Evolutionary conservation across 2,797 vertebrate genomes (phyloP), one percentile per base, ranked within the genome.

Genomic region (Triplophysa yarkandensis): DNA sequence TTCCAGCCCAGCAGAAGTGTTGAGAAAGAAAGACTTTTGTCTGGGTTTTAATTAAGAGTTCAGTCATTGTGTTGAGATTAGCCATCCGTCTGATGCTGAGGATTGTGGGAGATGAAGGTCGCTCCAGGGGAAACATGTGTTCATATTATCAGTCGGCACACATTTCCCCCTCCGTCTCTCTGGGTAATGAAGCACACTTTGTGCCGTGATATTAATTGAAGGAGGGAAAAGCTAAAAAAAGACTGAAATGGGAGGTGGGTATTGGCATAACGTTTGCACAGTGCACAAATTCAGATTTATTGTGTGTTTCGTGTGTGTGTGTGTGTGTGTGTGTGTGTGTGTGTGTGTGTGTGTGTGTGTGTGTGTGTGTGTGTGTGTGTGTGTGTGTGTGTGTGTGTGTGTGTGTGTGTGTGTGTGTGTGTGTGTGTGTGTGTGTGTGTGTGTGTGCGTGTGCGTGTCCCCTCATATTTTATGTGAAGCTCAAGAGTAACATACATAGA

Each of bases 1-100:
- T 78, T 71, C 63, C 64, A 61, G 64, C 60, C 48, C 67, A 74
- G 72, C 36, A 25, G 28, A 58, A 64, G n/a, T 34, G 39, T 27
- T 25, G 74, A 52, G 67, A 80, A 65, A 57, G 60, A 77, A 64
- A 78, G 17, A 25, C 61, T 66, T 73, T 80, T 72, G 46, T 71
- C 71, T 71, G 58, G 67, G 60, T 71, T 83, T 83, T 80, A 80
- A 85, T 83, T 79, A 82, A 71, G 64, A 68, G 36, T 60, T 68
- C 34, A 57, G 54, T 81, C 66, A 73, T 83, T 80, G 86, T 77
- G 80, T 80, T 79, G 77, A 82, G 79, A 90, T 89, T 78, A 81
- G 83, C 87, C 84, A 87, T 67, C 48, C 67, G 70, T 72, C 61
- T 65, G 55, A 73, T 74, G 67, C 63, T 32, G 67, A 66, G 48